Base-by-base conservation (phyloP, 2,113 vertebrate genomes). In the Pelecanoides urinatrix region DNA sequence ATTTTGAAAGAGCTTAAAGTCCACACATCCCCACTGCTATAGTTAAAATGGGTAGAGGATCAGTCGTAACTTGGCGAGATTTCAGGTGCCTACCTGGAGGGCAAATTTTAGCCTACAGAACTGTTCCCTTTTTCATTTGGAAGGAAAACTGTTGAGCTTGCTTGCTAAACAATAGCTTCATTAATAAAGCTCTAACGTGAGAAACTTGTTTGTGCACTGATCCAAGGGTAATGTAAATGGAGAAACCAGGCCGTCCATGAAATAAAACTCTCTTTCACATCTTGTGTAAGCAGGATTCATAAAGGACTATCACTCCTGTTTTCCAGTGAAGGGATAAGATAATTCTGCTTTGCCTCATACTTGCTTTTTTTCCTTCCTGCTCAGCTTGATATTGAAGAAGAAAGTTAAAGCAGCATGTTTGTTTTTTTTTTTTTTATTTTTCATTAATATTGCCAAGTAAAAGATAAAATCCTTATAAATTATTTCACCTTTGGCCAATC, bases 131-230 rank as follows among this genome's bases (percentile, higher is more conserved):
- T 94, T 92, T n/a, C 68, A 82, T 92, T 84, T 88, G 68, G 90
- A 93, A 92, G 40, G 32, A 85, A 96, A 92, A 78, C 5, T 73
- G 59, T 66, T 93, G 75, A 92, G 84, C 65, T 87, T 91, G 49
- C 68, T 96, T 96, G 88, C 94, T 94, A 95, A 94, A 95, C 85
- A 95, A 89, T 77, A 96, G 70, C 42, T 86, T 96, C 93, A 97
- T 97, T 97, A 97, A 97, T 97, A 96, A 96, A 97, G 91, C 20
- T 79, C 61, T 83, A 73, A 92, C 82, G 92, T 40, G 76, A 84
- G 88, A 94, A 81, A 79, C 85, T 95, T 94, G 82, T 84, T 84
- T 97, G 92, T 94, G 88, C 40, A 67, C 38, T 82, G 84, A 97
- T 94, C 92, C 81, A 92, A 84, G 79, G 12, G 88, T 94, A 97